A percentile compares a stretch with the other conserved stretches of the same genome.
phyloP scores from a whole-genome alignment of 2,888 invertebrate species.

The Chrysolina americana region DNA sequence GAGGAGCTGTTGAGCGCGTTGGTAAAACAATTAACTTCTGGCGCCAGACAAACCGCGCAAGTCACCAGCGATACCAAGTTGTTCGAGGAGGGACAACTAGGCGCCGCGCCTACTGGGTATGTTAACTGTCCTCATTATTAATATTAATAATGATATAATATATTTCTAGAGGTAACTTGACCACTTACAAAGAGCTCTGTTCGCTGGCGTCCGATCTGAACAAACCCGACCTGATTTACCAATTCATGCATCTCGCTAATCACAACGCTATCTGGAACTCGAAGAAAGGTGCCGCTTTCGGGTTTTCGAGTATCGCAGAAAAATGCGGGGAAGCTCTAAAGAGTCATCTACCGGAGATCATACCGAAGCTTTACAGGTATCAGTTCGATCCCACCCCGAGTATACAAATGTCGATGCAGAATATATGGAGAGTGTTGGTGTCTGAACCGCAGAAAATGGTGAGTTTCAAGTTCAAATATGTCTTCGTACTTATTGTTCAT shows the following conservation, averaged over 20 bases:
- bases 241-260: slow-evolving; percentile 96
- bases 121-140: slow-evolving; percentile 38
- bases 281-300: slow-evolving; percentile 95
- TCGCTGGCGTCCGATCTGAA: slow-evolving; percentile 94
- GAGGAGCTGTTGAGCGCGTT: slow-evolving; percentile 83
- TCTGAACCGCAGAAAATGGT: slow-evolving; percentile 88
- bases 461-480: slow-evolving; percentile 56
- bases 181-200: slow-evolving; percentile 96
- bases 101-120: slow-evolving; percentile 89
- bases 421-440: slow-evolving; percentile 94
- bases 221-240: slow-evolving; percentile 95
- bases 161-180: slow-evolving; percentile 82
- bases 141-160: too few species aligned
- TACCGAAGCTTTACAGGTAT: slow-evolving; percentile 91
- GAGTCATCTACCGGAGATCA: slow-evolving; percentile 86
- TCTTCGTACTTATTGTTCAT: not conserved
- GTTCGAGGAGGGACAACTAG: slow-evolving; percentile 90
- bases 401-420: slow-evolving; percentile 93
- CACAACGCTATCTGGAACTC: slow-evolving; percentile 96
- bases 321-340: slow-evolving; percentile 88
- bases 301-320: slow-evolving; percentile 88
- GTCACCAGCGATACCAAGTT: slow-evolving; percentile 88
- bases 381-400: slow-evolving; percentile 95
- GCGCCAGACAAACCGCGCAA: slow-evolving; percentile 77
- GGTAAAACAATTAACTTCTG: slow-evolving; percentile 87